Base-by-base conservation (phyloP, 2,113 vertebrate genomes). In the Acrocephalus kingi region DNA sequence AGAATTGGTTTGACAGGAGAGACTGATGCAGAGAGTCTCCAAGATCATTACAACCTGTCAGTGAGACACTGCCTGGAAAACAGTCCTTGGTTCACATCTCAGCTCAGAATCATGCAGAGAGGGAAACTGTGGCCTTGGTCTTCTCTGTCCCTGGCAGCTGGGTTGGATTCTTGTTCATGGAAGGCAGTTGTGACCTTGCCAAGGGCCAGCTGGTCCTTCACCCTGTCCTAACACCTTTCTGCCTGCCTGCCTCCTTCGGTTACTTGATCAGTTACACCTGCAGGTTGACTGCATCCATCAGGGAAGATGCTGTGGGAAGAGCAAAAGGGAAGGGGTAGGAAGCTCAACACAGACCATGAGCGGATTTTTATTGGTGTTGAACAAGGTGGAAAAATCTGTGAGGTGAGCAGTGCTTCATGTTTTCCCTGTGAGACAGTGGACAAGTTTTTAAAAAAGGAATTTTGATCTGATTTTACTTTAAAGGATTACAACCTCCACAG, bases 21-120 rank as follows among this genome's bases (percentile, higher is more conserved):
- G n/a, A 11, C 4, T 43, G 30, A 48, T 61, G 33, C 14, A 31
- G 24, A 33, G 46, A 66, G 30, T 54, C 21, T 19, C 33, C 31
- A 61, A 25, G 33, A 35, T 41, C 45, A 41, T 74, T 21, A 6
- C 35, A 45, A 8, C 2, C 18, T 17, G 31, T 54, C n/a, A 22
- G n/a, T 16, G n/a, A 30, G 31, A 39, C 27, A 19, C 31, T 35
- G 52, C 30, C 24, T 49, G 31, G 37, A 22, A 46, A 51, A 22
- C 13, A 17, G 64, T 37, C 33, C 27, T 81, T 24, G 31, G 41
- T 73, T 91, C 31, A 27, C 8, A 31, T 28, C 35, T 81, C 35
- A 31, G 20, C 27, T 46, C 1, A 2, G 25, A 74, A 23, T 58
- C 27, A 3, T 0, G 1, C 23, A 31, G 41, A 58, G 58, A 24